Percentiles rank a stretch among this genome's conserved stretches.
Conservation (phyloP, 2,113 vertebrate genomes). For the Cebidichthys violaceus region DNA sequence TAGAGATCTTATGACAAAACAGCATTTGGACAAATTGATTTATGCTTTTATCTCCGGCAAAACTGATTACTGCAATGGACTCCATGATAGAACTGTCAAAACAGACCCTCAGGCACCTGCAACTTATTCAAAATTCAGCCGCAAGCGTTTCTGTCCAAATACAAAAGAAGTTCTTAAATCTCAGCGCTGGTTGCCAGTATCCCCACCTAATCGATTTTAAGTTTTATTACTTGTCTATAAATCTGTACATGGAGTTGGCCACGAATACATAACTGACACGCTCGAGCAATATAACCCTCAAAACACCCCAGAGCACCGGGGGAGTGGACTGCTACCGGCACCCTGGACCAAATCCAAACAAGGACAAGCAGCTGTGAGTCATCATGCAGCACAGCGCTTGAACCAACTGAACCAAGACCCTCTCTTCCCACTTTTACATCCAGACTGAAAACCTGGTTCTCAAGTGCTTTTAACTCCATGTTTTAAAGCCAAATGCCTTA, state of each 20-base stretch:
- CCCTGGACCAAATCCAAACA: too few relatives aligned
- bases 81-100: not conserved
- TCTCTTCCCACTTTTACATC: too few relatives aligned
- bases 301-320: not conserved
- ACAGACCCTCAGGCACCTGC: not conserved
- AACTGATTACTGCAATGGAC: not conserved
- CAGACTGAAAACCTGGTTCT: too few relatives aligned
- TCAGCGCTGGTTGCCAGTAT: not conserved
- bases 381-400: too few relatives aligned
- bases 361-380: too few relatives aligned
- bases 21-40: not conserved
- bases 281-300: not conserved
- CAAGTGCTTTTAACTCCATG: too few relatives aligned
- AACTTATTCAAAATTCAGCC: not conserved
- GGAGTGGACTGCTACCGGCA: not conserved
- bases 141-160: not conserved
- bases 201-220: not conserved
- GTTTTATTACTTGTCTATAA: not conserved
- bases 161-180: not conserved
- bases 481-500: too few relatives aligned
- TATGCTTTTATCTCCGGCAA: not conserved
- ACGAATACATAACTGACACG: not conserved
- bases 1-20: too few relatives aligned
- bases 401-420: too few relatives aligned
- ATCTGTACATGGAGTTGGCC: not conserved